phyloP scores from a whole-genome alignment of 2,888 invertebrate genomes.

The Trichacis sp. region DNA sequence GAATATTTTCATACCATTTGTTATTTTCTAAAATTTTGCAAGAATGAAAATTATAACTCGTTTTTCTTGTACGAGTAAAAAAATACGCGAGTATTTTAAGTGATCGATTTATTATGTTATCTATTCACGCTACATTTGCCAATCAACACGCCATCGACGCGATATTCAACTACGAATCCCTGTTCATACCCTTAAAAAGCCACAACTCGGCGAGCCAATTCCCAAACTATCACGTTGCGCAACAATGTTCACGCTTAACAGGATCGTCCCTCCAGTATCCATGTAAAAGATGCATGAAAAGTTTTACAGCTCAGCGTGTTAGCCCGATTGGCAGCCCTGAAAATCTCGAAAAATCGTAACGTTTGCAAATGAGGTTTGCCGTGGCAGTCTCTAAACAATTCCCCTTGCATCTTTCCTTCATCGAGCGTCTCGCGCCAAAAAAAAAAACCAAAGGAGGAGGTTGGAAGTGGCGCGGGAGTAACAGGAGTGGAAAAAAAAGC shows the following conservation, averaged over 20 bases:
- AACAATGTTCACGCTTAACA: slow-evolving; percentile 39
- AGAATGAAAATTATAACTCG: too few relatives aligned
- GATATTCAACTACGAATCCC: too few relatives aligned
- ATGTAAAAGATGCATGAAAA: slow-evolving; percentile 50
- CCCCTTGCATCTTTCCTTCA: background rate
- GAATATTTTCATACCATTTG: too few relatives aligned
- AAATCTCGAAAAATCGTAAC: slow-evolving; percentile 66
- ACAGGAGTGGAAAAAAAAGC: background rate
- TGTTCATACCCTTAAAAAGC: too few relatives aligned
- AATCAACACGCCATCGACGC: too few relatives aligned
- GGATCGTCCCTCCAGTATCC: slow-evolving; percentile 39
- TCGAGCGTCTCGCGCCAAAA: background rate
- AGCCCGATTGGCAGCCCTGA: slow-evolving; percentile 44
- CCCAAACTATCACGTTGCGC: background rate
- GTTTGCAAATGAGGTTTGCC: slow-evolving; percentile 62
- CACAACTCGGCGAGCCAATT: too few relatives aligned
- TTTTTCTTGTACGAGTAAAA: too few relatives aligned
- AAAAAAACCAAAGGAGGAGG: background rate
- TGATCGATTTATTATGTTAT: too few relatives aligned
- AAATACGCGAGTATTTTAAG: too few relatives aligned
- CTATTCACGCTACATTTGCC: too few relatives aligned
- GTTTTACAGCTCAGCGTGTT: slow-evolving; percentile 49
- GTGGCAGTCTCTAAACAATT: slow-evolving; percentile 22
- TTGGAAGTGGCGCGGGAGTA: background rate
- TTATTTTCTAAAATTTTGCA: too few relatives aligned